Evolutionary conservation across 2,888 invertebrate genomes (phyloP).

Genomic region (Yponomeuta sedellus): DNA sequence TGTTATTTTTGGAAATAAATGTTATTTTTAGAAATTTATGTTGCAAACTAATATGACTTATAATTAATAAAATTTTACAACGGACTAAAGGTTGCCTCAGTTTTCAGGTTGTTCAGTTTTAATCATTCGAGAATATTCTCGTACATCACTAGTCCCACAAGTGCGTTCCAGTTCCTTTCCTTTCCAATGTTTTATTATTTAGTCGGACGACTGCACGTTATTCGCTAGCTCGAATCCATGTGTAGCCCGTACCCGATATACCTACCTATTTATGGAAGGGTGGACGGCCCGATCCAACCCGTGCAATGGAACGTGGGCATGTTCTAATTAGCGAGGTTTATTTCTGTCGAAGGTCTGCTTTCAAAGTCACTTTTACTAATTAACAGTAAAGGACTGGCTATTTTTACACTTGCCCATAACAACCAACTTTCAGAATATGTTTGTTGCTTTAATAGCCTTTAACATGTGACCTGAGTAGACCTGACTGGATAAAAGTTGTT

Average conservation of each 20-base stretch:
- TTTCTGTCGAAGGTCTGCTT: conserved; percentile 44
- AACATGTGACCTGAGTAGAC: no score
- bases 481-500: no score
- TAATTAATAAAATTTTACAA: no score
- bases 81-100: no score
- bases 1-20: no score
- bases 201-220: background rate
- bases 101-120: no score
- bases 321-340: conserved; percentile 44
- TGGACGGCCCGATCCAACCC: background rate
- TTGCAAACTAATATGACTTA: no score
- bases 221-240: background rate
- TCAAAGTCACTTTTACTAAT: conserved; percentile 39
- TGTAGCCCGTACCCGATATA: background rate
- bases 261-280: background rate
- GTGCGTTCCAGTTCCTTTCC: no score
- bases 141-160: no score
- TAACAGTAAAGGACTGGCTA: conserved; percentile 6
- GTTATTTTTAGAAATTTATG: no score
- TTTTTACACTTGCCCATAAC: background rate
- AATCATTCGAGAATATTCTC: no score
- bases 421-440: background rate
- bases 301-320: conserved; percentile 7
- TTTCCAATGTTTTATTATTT: background rate
- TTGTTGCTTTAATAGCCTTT: no score